Conservation (phyloP, 2,888 invertebrate genomes). For the Drosophila longiperda region DNA sequence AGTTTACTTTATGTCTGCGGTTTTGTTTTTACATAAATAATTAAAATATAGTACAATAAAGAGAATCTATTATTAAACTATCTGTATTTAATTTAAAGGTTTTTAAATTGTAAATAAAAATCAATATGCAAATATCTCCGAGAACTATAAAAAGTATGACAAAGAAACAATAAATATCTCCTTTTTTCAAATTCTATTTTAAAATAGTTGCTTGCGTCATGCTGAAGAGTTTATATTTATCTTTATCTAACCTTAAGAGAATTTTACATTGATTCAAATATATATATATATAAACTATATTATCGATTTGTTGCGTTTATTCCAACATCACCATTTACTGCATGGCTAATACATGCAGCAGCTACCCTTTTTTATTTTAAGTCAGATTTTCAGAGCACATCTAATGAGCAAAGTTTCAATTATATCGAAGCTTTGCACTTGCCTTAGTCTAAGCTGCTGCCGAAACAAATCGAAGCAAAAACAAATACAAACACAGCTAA, state of each 20-base stretch:
- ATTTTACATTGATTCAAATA: background rate
- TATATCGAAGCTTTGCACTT: slow-evolving; percentile 66
- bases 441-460: slow-evolving; percentile 45
- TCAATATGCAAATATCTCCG: background rate
- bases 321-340: background rate
- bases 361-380: slow-evolving; percentile 22
- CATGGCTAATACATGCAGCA: background rate
- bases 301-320: background rate
- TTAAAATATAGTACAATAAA: background rate
- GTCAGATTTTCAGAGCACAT: slow-evolving; percentile 34
- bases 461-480: slow-evolving; percentile 67
- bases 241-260: background rate
- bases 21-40: background rate
- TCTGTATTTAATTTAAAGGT: background rate
- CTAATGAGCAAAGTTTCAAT: slow-evolving; percentile 78
- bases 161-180: background rate
- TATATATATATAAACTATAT: background rate
- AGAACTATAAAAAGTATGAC: too few relatives aligned
- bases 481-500: slow-evolving; percentile 56
- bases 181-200: background rate
- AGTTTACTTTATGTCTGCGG: background rate
- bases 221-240: background rate
- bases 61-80: background rate
- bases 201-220: background rate
- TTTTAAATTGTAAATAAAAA: background rate